Conservation (phyloP, 1,140 invertebrate genomes). For the Tetragonula clypearis region DNA sequence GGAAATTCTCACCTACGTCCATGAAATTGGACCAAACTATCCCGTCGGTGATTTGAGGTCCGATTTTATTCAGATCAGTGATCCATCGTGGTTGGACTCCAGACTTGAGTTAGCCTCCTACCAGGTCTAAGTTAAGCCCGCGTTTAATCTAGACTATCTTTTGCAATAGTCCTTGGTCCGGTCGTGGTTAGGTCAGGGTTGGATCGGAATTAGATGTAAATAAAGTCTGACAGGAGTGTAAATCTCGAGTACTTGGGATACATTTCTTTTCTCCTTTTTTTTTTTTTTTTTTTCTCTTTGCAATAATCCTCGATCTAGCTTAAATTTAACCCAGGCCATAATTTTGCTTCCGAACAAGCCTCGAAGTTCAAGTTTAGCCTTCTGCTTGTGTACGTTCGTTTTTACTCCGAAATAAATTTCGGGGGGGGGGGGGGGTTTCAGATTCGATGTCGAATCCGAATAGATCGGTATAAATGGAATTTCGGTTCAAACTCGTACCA, state of each 20-base stretch:
- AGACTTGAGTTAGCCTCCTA: background rate
- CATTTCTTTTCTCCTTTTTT: background rate
- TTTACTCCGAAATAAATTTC: background rate
- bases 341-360: background rate
- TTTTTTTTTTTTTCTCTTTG: background rate
- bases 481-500: background rate
- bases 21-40: background rate
- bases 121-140: constrained; percentile 1
- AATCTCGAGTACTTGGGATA: constrained; percentile 17
- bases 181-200: constrained; percentile 43
- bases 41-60: too few relatives aligned
- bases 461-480: background rate
- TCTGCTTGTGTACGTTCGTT: background rate
- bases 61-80: background rate
- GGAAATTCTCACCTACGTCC: background rate
- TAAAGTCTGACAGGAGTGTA: constrained; percentile 24
- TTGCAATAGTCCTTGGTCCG: constrained; percentile 36
- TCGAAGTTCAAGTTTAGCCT: constrained; percentile 37
- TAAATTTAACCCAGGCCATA: background rate
- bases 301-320: background rate
- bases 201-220: constrained; percentile 22
- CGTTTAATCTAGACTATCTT: constrained; percentile 1
- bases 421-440: too few relatives aligned
- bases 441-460: background rate
- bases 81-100: background rate